phyloP scores from a whole-genome alignment of 1,140 invertebrate genomes.

The Ceratina calcarata region DNA sequence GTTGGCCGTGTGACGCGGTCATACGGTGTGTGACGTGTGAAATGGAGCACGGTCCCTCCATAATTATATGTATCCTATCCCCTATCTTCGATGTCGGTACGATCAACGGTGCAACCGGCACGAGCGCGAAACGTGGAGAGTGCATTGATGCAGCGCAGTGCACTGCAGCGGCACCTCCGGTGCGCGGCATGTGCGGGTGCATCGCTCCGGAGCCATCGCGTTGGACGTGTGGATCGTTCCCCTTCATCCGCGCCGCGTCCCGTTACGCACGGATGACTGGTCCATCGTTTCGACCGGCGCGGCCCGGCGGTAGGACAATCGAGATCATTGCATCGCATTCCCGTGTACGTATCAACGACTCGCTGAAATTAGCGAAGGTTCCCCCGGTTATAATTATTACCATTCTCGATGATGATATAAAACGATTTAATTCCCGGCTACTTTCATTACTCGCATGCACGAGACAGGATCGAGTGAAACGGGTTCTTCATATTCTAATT shows the following conservation, averaged over 20 bases:
- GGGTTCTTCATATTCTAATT: no score
- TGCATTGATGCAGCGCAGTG: constrained; percentile 41
- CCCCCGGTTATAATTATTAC: constrained; percentile 11
- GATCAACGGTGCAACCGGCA: constrained; percentile 43
- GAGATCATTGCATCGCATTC: constrained; percentile 44
- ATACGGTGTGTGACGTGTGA: constrained; percentile 79
- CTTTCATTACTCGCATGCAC: neutral
- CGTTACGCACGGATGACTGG: constrained; percentile 48
- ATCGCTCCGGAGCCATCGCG: constrained; percentile 26
- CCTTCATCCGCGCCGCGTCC: neutral
- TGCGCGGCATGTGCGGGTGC: constrained; percentile 67
- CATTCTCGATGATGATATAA: neutral
- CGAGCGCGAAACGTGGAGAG: constrained; percentile 39
- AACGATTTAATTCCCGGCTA: neutral
- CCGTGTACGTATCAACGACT: constrained; percentile 11
- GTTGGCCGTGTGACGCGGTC: constrained; percentile 78
- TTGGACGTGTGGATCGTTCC: constrained; percentile 47
- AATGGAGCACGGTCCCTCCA: constrained; percentile 76
- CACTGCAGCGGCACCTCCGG: constrained; percentile 47
- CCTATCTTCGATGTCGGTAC: constrained; percentile 58
- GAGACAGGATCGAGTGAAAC: no score
- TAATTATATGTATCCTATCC: constrained; percentile 80
- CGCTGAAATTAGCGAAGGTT: neutral
- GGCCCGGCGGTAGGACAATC: constrained; percentile 14
- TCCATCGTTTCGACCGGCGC: constrained; percentile 51